Percentiles rank a stretch among this genome's conserved stretches.
phyloP scores from a whole-genome alignment of 2,797 vertebrate genomes.

The Pogonophryne albipinna region DNA sequence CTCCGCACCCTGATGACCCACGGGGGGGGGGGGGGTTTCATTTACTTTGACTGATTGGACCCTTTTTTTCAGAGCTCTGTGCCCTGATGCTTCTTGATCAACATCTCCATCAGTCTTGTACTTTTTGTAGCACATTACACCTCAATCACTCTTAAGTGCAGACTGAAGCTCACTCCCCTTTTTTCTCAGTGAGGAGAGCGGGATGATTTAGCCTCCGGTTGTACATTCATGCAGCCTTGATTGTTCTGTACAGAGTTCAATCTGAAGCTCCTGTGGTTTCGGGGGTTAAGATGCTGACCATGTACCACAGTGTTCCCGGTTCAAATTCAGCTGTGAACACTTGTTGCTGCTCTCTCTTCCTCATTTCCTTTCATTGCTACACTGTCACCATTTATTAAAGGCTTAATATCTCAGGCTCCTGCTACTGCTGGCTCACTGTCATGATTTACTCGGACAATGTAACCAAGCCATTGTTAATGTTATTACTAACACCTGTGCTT shows the following conservation, averaged over 20 bases:
- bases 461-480: too few species aligned
- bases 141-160: not conserved
- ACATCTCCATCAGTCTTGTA: not conserved
- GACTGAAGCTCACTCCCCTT: too few species aligned
- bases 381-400: too few species aligned
- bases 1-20: too few species aligned
- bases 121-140: not conserved
- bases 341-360: not conserved
- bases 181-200: not conserved
- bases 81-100: not conserved
- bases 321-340: not conserved
- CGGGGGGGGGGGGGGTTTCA: not conserved
- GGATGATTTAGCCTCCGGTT: not conserved
- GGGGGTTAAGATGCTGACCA: not conserved
- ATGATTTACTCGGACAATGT: too few species aligned
- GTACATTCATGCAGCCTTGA: not conserved
- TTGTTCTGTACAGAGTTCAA: not conserved
- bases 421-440: too few species aligned
- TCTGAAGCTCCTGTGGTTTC: too few species aligned
- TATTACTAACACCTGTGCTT: too few species aligned
- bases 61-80: not conserved
- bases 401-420: too few species aligned
- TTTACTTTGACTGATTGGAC: not conserved
- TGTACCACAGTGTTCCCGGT: not conserved
- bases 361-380: too few species aligned